phyloP scores from a whole-genome alignment of 2,113 vertebrate species.

The Anoura caudifer region DNA sequence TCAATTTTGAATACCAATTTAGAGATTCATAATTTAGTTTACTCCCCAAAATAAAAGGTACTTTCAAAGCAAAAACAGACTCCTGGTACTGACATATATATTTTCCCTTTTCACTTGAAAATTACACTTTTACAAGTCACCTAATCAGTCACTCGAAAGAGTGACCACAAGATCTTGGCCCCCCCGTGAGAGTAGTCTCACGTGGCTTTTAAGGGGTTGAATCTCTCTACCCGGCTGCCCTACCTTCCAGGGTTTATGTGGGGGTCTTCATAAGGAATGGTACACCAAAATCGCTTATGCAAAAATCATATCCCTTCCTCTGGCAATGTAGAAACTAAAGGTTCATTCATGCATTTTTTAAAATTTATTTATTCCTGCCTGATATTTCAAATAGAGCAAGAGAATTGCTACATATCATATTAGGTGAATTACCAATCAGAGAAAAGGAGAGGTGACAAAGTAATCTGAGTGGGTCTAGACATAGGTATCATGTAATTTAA shows the following conservation, averaged over 20 bases:
- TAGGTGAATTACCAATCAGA: background rate
- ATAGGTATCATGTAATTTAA: background rate
- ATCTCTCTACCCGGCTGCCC: background rate
- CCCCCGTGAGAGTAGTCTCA: background rate
- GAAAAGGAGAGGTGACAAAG: background rate
- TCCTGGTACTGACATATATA: background rate
- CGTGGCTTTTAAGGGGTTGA: background rate
- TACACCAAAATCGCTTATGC: background rate
- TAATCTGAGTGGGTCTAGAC: background rate
- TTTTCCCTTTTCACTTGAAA: background rate
- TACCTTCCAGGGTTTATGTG: background rate
- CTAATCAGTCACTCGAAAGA: background rate
- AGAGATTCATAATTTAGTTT: conserved; percentile 9
- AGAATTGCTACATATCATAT: background rate
- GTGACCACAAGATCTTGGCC: background rate
- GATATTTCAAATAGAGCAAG: background rate
- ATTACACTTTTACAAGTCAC: background rate
- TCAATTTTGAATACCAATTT: background rate
- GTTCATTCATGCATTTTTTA: background rate
- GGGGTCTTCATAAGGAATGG: background rate
- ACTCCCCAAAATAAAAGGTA: background rate
- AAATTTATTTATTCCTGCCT: background rate
- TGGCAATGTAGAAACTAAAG: background rate
- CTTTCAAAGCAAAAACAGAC: background rate
- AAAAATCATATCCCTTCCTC: background rate